These are phyloP conservation scores for Steromphala cineraria DNA, from an alignment of 2,888 invertebrate species.

Conservation along the genomic window DNA sequence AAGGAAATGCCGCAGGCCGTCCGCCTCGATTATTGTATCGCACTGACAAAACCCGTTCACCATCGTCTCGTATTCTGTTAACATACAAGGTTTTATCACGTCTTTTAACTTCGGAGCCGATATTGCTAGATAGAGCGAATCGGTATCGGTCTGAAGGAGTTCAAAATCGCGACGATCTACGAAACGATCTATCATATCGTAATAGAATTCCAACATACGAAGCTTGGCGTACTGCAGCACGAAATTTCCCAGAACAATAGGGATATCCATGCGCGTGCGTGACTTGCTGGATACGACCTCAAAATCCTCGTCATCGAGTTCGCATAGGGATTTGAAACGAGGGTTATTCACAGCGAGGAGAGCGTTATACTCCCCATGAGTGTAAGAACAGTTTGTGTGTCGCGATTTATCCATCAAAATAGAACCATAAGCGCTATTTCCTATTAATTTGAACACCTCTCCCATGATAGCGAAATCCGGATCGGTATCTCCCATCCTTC, in stretches of 20 bases:
- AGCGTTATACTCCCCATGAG: neutral
- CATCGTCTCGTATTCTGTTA: neutral
- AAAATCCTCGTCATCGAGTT: neutral
- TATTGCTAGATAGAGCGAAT: neutral
- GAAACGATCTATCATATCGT: neutral
- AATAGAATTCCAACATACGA: neutral
- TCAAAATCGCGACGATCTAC: neutral
- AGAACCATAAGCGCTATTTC: neutral
- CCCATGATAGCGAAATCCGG: slow-evolving; percentile 14
- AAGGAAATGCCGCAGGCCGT: neutral
- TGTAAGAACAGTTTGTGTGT: slow-evolving; percentile 5
- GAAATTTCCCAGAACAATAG: neutral
- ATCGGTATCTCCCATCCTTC: neutral
- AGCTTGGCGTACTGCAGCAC: neutral
- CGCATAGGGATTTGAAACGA: neutral
- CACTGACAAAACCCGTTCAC: neutral
- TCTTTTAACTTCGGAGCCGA: neutral
- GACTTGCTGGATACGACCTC: neutral
- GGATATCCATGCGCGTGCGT: neutral
- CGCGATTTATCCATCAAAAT: neutral
- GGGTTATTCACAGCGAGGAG: neutral
- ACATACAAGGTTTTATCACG: neutral
- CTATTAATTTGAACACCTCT: slow-evolving; percentile 5
- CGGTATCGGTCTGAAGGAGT: neutral
- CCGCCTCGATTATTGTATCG: neutral